Percentiles rank a stretch among this genome's conserved stretches.
phyloP scores from a whole-genome alignment of 2,888 invertebrate species.

The Diarsia mendica region DNA sequence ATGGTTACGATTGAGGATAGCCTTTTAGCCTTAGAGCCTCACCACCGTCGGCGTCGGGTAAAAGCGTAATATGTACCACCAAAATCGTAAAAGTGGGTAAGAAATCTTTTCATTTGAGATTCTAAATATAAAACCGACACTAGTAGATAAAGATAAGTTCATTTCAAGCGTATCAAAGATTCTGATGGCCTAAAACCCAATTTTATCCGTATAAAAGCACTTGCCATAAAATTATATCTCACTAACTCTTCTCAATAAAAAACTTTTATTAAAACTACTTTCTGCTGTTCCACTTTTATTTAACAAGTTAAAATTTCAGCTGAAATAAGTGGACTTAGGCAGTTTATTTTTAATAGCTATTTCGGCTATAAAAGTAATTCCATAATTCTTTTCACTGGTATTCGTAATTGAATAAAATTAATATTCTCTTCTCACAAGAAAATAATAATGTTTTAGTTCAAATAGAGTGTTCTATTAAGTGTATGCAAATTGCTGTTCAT shows the following conservation, averaged over 20 bases:
- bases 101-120: neutral
- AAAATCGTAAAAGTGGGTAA: neutral
- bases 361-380: constrained; percentile 28
- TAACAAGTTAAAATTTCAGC: constrained; percentile 31
- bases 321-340: neutral
- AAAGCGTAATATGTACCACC: neutral
- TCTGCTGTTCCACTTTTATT: constrained; percentile 34
- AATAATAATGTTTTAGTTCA: constrained; percentile 64
- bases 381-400: constrained; percentile 56
- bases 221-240: constrained; percentile 36
- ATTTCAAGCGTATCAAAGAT: constrained; percentile 15
- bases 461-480: constrained; percentile 61
- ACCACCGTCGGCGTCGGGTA: neutral
- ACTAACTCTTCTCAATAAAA: constrained; percentile 43
- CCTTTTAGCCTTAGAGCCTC: neutral
- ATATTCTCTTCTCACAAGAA: constrained; percentile 76
- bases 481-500: constrained; percentile 83
- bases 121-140: neutral
- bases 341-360: constrained; percentile 29
- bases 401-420: constrained; percentile 67
- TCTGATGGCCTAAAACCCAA: constrained; percentile 26
- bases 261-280: constrained; percentile 45
- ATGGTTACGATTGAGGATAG: neutral
- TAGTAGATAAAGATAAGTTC: constrained; percentile 10
- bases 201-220: constrained; percentile 32